Percentiles rank a stretch among this genome's conserved stretches.
Evolutionary conservation across 2,797 vertebrate species (phyloP).

Genomic region (Lepidocolaptes lacrymiger): DNA sequence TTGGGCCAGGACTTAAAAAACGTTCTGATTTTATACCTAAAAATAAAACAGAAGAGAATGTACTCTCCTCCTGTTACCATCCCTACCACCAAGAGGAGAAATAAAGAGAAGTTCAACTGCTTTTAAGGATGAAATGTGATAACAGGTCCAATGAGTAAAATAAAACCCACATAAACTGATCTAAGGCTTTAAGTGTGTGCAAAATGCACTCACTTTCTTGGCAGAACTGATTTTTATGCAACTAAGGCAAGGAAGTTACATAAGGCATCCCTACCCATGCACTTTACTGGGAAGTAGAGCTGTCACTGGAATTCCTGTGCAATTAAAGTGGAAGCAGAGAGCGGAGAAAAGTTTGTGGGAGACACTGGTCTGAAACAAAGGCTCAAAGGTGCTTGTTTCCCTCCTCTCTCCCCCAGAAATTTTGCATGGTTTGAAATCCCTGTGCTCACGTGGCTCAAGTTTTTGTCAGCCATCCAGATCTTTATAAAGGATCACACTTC

Average conservation of each 20-base stretch:
- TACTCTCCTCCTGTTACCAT: constrained; percentile 30
- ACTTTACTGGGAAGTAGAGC: constrained; percentile 29
- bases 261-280: not conserved
- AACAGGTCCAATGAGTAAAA: not conserved
- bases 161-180: not conserved
- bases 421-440: not conserved
- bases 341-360: not conserved
- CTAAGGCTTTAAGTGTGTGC: not conserved
- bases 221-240: constrained; percentile 9
- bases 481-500: not conserved
- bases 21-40: constrained; percentile 47
- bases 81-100: not conserved
- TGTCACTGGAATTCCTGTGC: not conserved
- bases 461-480: not conserved
- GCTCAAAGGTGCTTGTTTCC: not conserved
- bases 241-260: not conserved
- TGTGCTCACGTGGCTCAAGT: not conserved
- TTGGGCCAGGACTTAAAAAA: not conserved
- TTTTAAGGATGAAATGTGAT: constrained; percentile 20
- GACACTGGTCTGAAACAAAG: not conserved
- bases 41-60: constrained; percentile 65
- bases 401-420: not conserved
- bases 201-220: not conserved
- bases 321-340: not conserved
- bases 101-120: not conserved